Evolutionary conservation across 2,888 invertebrate genomes (phyloP).

Genomic region (Ornithoptera priamus): DNA sequence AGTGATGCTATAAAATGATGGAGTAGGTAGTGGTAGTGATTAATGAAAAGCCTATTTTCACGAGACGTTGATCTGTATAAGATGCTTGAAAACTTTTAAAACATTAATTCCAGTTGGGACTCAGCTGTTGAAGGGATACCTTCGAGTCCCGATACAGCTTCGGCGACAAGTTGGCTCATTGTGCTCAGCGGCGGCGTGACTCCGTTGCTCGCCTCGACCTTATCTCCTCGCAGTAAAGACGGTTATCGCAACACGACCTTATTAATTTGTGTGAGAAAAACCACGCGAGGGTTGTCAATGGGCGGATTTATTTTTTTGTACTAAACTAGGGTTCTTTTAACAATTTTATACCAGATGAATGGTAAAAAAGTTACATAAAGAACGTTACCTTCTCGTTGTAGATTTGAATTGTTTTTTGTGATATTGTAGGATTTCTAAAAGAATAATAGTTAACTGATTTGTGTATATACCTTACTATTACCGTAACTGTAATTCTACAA

Average conservation of each 20-base stretch:
- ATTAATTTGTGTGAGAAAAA: constrained; percentile 12
- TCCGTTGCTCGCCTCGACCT: background rate
- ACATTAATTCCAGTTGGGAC: constrained; percentile 59
- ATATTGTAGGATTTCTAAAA: too few species aligned
- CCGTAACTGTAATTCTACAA: too few species aligned
- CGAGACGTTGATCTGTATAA: constrained; percentile 46
- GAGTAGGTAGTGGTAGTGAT: constrained; percentile 34
- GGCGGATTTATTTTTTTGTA: constrained; percentile 7
- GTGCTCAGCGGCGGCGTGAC: constrained; percentile 1
- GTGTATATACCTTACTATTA: too few species aligned
- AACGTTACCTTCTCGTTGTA: too few species aligned
- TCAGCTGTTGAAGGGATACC: constrained; percentile 63
- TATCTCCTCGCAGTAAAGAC: constrained; percentile 19
- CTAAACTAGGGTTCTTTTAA: background rate
- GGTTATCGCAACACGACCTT: background rate
- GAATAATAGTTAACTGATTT: too few species aligned
- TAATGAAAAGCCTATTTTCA: constrained; percentile 36
- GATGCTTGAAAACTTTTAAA: constrained; percentile 45
- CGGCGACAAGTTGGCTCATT: constrained; percentile 37
- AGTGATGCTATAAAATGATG: constrained; percentile 7
- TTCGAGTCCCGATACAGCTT: constrained; percentile 39
- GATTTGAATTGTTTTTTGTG: too few species aligned
- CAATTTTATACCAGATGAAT: background rate
- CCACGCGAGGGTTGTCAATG: constrained; percentile 23
- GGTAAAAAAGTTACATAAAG: too few species aligned